Evolutionary conservation across 2,888 invertebrate species (phyloP).

Genomic region (Endotricha flammealis): DNA sequence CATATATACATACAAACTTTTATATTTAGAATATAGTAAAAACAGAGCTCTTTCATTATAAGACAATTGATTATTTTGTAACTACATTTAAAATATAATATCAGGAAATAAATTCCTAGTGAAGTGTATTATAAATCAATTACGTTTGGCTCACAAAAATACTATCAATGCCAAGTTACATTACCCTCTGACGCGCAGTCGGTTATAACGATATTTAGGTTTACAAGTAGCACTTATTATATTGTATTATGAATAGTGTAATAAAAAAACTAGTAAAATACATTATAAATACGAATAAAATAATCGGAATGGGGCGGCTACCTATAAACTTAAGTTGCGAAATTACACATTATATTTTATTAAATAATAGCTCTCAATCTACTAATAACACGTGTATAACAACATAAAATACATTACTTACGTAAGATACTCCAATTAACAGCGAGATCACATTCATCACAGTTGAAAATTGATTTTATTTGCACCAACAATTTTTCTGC

Average conservation of each 20-base stretch:
- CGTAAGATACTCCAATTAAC: constrained; percentile 67
- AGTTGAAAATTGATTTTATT: constrained; percentile 52
- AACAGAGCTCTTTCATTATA: too few species aligned
- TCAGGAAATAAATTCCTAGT: background rate
- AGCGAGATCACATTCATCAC: constrained; percentile 62
- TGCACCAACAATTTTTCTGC: constrained; percentile 30
- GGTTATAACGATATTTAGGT: too few species aligned
- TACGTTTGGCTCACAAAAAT: constrained; percentile 25
- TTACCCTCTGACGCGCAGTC: too few species aligned
- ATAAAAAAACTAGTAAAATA: too few species aligned
- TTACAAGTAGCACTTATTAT: too few species aligned
- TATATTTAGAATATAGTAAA: too few species aligned
- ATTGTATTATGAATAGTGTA: too few species aligned
- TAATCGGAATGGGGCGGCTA: background rate
- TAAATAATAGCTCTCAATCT: background rate
- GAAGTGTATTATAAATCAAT: constrained; percentile 9
- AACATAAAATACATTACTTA: constrained; percentile 63
- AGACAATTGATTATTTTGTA: too few species aligned
- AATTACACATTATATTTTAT: background rate
- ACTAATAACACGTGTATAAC: constrained; percentile 34
- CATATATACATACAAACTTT: too few species aligned
- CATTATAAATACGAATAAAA: too few species aligned
- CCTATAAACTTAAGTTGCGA: background rate
- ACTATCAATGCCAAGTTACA: constrained; percentile 39
- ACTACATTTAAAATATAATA: too few species aligned